phyloP scores from a whole-genome alignment of 23 tunicate genomes.

The Styela clava region DNA sequence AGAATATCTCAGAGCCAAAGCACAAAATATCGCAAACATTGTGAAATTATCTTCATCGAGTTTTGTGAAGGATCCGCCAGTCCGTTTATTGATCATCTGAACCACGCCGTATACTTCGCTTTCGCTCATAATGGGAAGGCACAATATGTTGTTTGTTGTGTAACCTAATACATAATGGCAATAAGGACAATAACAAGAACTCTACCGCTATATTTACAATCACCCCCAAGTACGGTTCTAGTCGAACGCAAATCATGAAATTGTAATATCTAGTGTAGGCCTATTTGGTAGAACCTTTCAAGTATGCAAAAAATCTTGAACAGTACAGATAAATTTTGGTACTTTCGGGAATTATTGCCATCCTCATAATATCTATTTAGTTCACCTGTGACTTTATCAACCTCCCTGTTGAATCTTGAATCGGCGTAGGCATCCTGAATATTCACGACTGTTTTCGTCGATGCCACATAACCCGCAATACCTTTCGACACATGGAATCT shows the following conservation, averaged over 20 bases:
- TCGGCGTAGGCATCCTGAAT: slow-evolving; percentile 64
- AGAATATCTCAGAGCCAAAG: slow-evolving; percentile 58
- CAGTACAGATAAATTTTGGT: too few relatives aligned
- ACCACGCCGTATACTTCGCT: slow-evolving; percentile 81
- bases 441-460: slow-evolving; percentile 32
- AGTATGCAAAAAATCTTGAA: too few relatives aligned
- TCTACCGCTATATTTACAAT: not conserved
- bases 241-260: not conserved
- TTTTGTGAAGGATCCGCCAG: slow-evolving; percentile 55
- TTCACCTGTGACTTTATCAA: slow-evolving; percentile 74
- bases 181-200: not conserved
- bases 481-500: slow-evolving; percentile 65
- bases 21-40: slow-evolving; percentile 67
- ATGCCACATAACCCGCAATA: slow-evolving; percentile 62
- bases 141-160: slow-evolving; percentile 63
- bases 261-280: not conserved
- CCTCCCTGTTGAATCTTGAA: slow-evolving; percentile 67
- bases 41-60: slow-evolving; percentile 69
- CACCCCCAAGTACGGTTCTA: not conserved
- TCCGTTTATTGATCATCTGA: slow-evolving; percentile 76
- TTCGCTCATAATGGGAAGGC: slow-evolving; percentile 65
- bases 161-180: slow-evolving; percentile 52
- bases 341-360: too few relatives aligned
- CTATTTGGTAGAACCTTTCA: not conserved
- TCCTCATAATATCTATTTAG: too few relatives aligned